Conservation (phyloP, 2,797 vertebrate species). For the Ceyx erithaca region DNA sequence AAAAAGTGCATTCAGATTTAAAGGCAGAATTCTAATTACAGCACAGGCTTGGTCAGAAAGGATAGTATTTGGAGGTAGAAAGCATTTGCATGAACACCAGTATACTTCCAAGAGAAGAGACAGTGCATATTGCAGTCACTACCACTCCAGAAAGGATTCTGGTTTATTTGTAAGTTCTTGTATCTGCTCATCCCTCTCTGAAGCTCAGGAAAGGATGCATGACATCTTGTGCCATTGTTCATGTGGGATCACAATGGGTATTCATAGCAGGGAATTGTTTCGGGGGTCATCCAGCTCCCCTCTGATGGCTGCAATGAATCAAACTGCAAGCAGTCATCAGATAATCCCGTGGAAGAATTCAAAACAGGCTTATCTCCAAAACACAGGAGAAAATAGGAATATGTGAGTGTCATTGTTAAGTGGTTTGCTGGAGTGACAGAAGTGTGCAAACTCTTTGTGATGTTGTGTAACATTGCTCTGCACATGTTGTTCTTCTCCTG, state of each 20-base stretch:
- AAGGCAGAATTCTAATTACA: constrained; percentile 33
- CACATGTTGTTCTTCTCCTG: constrained; percentile 42
- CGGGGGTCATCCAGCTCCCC: not conserved
- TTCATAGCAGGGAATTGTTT: constrained; percentile 9
- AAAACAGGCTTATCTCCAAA: constrained; percentile 24
- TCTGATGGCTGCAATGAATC: not conserved
- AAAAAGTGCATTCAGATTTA: not conserved
- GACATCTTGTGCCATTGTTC: not conserved
- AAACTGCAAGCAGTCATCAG: not conserved
- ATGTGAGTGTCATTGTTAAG: constrained; percentile 1
- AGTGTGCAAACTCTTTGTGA: not conserved
- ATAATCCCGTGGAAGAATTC: not conserved
- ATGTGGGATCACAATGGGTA: not conserved
- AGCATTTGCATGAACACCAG: not conserved
- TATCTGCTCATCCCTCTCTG: not conserved
- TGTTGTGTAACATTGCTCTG: constrained; percentile 32
- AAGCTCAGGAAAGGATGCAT: not conserved
- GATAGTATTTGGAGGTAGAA: not conserved
- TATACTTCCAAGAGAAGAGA: not conserved
- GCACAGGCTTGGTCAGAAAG: not conserved
- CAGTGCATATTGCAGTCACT: not conserved
- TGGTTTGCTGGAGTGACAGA: constrained; percentile 17
- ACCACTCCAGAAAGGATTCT: not conserved
- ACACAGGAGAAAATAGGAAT: constrained; percentile 3
- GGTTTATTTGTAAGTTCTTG: not conserved